Percentiles rank a stretch among this genome's conserved stretches.
These are phyloP conservation scores for Mionectes macconnelli DNA, from an alignment of 2,113 vertebrate species.

Conservation along the genomic window DNA sequence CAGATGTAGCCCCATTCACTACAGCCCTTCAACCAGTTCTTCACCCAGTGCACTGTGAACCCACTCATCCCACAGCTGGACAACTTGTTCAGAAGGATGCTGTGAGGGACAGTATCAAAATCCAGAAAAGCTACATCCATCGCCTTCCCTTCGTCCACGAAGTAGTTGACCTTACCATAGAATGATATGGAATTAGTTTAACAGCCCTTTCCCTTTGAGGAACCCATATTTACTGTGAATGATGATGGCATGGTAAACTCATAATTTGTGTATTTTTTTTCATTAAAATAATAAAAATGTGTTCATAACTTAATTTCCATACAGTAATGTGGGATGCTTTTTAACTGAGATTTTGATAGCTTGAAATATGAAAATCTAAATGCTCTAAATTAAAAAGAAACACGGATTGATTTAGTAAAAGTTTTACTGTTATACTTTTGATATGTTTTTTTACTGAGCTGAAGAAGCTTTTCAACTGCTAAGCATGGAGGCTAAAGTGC, in stretches of 20 bases:
- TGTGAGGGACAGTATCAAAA: background rate
- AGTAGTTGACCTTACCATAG: background rate
- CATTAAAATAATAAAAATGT: background rate
- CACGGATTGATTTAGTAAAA: background rate
- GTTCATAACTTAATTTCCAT: background rate
- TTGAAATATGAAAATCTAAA: background rate
- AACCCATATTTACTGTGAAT: background rate
- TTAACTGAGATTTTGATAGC: background rate
- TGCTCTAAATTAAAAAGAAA: background rate
- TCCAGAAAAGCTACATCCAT: background rate
- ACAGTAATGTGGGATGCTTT: background rate
- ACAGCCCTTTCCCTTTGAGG: background rate
- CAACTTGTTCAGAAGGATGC: background rate
- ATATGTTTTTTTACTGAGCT: background rate
- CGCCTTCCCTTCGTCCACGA: rapidly evolving
- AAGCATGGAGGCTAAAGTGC: background rate
- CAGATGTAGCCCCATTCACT: background rate
- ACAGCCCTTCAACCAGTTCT: background rate
- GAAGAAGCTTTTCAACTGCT: background rate
- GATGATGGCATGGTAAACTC: background rate
- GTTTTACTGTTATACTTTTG: background rate
- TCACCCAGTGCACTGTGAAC: background rate
- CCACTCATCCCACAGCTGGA: background rate
- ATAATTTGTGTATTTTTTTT: background rate
- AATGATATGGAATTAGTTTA: background rate